Percentiles rank a stretch among this genome's conserved stretches.
These are phyloP conservation scores for Ptyas mucosa DNA, from an alignment of 2,113 vertebrate genomes.

Conservation along the genomic window DNA sequence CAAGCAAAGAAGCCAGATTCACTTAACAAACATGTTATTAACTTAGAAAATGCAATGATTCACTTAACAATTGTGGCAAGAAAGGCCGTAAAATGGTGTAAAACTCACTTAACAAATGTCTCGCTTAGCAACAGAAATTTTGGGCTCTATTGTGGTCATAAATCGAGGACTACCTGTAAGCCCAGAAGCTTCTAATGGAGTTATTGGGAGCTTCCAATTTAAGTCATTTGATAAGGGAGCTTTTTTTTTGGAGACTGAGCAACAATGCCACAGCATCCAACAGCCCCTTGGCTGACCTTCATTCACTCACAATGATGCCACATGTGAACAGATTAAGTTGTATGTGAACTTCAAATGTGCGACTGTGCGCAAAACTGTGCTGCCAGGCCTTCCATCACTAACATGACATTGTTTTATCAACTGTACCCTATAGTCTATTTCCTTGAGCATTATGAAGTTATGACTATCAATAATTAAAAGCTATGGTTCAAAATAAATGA, in stretches of 20 bases:
- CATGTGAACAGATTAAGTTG: not conserved
- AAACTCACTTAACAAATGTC: not conserved
- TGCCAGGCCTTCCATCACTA: not conserved
- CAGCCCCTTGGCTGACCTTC: not conserved
- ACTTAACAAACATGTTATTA: too few species aligned
- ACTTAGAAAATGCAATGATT: too few species aligned
- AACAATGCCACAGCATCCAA: not conserved
- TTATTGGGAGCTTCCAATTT: not conserved
- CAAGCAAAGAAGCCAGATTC: too few species aligned
- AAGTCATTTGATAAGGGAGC: not conserved
- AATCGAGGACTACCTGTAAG: not conserved
- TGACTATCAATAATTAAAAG: slow-evolving; percentile 23
- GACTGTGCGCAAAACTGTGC: not conserved
- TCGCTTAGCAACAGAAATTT: not conserved
- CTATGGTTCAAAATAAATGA: slow-evolving; percentile 1
- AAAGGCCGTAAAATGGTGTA: not conserved
- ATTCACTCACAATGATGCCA: not conserved
- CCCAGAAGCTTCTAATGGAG: not conserved
- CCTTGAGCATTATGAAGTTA: slow-evolving; percentile 8
- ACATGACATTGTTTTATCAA: slow-evolving; percentile 16
- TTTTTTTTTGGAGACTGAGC: not conserved
- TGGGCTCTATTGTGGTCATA: not conserved
- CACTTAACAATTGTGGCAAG: too few species aligned
- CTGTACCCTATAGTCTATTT: slow-evolving; percentile 17
- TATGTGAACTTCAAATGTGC: not conserved